A percentile compares a stretch with the other conserved stretches of the same genome.
Evolutionary conservation across 2,113 vertebrate species (phyloP).

Genomic region (Atractosteus spatula): DNA sequence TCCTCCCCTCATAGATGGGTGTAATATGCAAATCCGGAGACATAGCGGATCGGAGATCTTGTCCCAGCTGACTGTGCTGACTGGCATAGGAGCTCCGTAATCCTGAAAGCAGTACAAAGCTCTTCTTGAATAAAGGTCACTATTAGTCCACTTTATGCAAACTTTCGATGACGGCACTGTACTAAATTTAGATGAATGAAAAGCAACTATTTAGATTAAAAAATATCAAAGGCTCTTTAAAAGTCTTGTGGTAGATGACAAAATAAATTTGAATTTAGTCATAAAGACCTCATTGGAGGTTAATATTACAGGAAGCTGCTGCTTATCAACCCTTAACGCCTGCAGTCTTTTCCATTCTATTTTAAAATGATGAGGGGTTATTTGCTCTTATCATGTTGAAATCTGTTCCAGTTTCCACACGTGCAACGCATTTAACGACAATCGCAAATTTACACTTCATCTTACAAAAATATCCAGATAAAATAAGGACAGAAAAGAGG

Average conservation of each 20-base stretch:
- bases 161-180: fast-evolving
- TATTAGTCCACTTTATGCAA: fast-evolving
- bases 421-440: too few relatives aligned
- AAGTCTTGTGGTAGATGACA: background rate
- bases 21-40: conserved; percentile 91
- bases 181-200: conserved; percentile 5
- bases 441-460: too few relatives aligned
- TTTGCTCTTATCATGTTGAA: too few relatives aligned
- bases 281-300: conserved; percentile 13
- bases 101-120: conserved; percentile 58
- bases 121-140: background rate
- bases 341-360: background rate
- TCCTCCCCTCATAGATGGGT: conserved; percentile 90
- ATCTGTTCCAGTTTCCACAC: too few relatives aligned
- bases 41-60: conserved; percentile 79
- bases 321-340: background rate
- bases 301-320: conserved; percentile 17
- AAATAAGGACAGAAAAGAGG: background rate
- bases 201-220: background rate
- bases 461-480: background rate
- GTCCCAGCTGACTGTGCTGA: conserved; percentile 88
- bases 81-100: conserved; percentile 87
- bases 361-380: too few relatives aligned
- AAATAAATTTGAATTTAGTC: conserved; percentile 11
- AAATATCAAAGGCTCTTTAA: background rate